Percentiles rank a stretch among this genome's conserved stretches.
These are phyloP conservation scores for Cataglyphis rosenhaueri DNA, from an alignment of 2,888 invertebrate species.

Conservation along the genomic window DNA sequence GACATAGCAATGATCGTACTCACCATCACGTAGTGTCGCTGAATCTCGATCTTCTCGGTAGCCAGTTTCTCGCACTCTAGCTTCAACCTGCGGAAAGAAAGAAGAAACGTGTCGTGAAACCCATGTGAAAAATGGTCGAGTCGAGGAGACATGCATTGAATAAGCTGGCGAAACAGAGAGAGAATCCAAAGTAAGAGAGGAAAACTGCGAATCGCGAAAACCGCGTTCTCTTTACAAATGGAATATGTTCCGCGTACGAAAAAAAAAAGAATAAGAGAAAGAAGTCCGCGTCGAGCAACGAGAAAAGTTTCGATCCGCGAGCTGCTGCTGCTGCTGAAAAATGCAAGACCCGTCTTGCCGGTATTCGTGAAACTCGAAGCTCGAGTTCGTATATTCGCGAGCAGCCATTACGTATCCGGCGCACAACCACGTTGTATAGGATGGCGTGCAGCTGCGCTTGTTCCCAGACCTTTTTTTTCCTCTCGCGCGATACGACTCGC, in stretches of 20 bases:
- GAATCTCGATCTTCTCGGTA: conserved; percentile 95
- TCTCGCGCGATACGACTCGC: conserved; percentile 12
- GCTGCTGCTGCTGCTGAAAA: conserved; percentile 64
- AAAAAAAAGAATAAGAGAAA: conserved; percentile 24
- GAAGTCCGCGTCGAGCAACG: conserved; percentile 58
- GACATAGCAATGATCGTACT: conserved; percentile 83
- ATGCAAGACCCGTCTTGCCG: conserved; percentile 62
- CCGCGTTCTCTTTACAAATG: not conserved
- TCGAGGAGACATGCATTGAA: not conserved
- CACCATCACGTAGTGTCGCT: conserved; percentile 96
- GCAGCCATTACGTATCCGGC: conserved; percentile 72
- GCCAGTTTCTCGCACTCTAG: conserved; percentile 96
- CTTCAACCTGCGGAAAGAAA: conserved; percentile 88
- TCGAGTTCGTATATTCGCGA: conserved; percentile 70
- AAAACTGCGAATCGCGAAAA: conserved; percentile 31
- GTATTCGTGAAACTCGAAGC: conserved; percentile 58
- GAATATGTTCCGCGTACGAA: conserved; percentile 44
- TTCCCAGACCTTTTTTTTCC: conserved; percentile 68
- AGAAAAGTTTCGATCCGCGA: conserved; percentile 68
- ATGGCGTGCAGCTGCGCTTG: conserved; percentile 69
- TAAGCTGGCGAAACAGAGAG: not conserved
- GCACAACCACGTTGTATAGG: conserved; percentile 72
- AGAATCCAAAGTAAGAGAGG: not conserved
- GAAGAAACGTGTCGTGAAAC: conserved; percentile 13
- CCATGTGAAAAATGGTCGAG: conserved; percentile 36